A percentile compares a stretch with the other conserved stretches of the same genome.
Conservation (phyloP, 2,113 vertebrate species). For the Grammomys dolichurus region DNA sequence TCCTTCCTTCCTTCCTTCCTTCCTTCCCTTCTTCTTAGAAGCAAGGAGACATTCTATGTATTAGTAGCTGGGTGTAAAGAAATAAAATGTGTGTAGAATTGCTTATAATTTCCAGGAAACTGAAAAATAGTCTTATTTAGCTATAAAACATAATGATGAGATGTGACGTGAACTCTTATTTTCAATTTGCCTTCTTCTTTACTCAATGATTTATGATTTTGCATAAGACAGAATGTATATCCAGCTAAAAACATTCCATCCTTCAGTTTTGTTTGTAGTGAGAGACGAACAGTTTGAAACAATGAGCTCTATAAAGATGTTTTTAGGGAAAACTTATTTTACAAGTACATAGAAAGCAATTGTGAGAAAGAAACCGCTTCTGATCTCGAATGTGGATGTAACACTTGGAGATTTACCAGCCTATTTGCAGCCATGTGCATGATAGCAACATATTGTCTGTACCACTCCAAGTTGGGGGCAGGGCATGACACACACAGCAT, state of each 20-base stretch:
- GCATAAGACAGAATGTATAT: background rate
- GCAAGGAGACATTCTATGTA: background rate
- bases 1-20: too few relatives aligned
- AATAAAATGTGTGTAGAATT: slow-evolving; percentile 31
- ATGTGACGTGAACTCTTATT: background rate
- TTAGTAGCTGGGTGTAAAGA: slow-evolving; percentile 7
- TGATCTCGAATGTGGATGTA: slow-evolving; percentile 1
- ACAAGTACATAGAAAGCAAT: slow-evolving; percentile 20
- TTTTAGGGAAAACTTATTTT: background rate
- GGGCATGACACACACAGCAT: background rate
- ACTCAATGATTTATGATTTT: slow-evolving; percentile 25
- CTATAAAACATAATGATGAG: slow-evolving; percentile 12
- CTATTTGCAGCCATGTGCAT: slow-evolving; percentile 4
- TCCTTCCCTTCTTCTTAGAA: background rate
- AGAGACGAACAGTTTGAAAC: background rate
- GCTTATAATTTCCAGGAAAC: slow-evolving; percentile 25
- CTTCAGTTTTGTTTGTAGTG: background rate
- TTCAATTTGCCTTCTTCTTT: background rate
- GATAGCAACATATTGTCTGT: slow-evolving; percentile 32
- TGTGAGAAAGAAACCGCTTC: background rate
- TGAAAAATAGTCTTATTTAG: slow-evolving; percentile 39
- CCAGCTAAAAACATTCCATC: background rate
- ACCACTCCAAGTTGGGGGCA: background rate
- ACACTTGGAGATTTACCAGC: slow-evolving; percentile 19
- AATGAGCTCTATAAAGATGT: background rate